These are phyloP conservation scores for Xiphorhynchus elegans DNA, from an alignment of 2,113 vertebrate species.

Conservation along the genomic window DNA sequence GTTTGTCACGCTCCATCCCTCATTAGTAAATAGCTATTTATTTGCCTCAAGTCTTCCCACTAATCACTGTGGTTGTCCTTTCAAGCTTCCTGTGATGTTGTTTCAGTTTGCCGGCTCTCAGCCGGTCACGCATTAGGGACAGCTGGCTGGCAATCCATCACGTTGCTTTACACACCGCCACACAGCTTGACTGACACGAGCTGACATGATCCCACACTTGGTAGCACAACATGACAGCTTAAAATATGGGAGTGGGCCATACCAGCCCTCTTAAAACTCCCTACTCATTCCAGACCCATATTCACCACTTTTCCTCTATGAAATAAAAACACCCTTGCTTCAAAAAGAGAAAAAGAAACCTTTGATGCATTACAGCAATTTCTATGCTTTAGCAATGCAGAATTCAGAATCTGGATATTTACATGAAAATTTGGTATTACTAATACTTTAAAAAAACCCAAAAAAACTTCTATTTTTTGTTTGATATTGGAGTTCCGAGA, in stretches of 20 bases:
- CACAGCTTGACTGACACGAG: not conserved
- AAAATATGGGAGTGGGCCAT: not conserved
- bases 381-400: not conserved
- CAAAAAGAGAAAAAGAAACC: not conserved
- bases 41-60: slow-evolving; percentile 7
- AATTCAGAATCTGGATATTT: not conserved
- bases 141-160: not conserved
- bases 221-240: not conserved
- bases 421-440: not conserved
- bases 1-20: not conserved
- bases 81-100: not conserved
- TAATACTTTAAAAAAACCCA: not conserved
- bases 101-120: not conserved
- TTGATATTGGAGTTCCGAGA: not conserved
- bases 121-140: not conserved
- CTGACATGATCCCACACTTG: not conserved
- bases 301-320: not conserved
- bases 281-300: not conserved
- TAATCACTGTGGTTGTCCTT: not conserved
- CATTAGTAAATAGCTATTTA: slow-evolving; percentile 39
- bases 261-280: not conserved
- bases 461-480: not conserved
- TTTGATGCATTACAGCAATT: not conserved
- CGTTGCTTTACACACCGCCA: rapidly evolving
- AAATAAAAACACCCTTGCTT: rapidly evolving